Conservation (phyloP, 2,797 vertebrate species). For the Chaetophractus vellerosus region DNA sequence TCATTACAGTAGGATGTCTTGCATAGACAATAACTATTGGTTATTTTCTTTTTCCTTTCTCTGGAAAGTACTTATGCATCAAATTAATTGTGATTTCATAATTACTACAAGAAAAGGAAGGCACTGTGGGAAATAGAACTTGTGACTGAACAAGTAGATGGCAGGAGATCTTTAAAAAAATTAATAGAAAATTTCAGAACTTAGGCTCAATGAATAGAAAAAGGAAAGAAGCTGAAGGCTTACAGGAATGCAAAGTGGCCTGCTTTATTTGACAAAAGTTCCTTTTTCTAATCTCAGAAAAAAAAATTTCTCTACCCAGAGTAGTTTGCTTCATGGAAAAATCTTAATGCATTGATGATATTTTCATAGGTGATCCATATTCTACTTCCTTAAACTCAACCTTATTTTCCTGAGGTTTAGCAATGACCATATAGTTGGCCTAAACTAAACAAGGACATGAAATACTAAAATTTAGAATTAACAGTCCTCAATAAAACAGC, state of each 20-base stretch:
- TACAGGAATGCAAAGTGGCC: background rate
- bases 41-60: background rate
- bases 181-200: conserved; percentile 30
- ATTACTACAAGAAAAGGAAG: background rate
- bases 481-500: conserved; percentile 36
- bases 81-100: conserved; percentile 43
- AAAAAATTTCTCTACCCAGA: background rate
- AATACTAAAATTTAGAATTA: conserved; percentile 60
- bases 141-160: background rate
- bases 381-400: background rate
- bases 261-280: conserved; percentile 24
- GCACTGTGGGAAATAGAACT: background rate
- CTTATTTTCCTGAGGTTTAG: conserved; percentile 36
- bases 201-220: background rate
- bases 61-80: conserved; percentile 31
- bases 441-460: conserved; percentile 58
- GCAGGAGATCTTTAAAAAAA: conserved; percentile 36
- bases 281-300: background rate
- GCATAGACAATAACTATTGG: background rate
- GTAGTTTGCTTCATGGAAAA: background rate
- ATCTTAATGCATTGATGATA: conserved; percentile 36
- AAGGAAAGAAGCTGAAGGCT: conserved; percentile 14
- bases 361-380: background rate
- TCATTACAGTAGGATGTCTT: background rate
- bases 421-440: conserved; percentile 41